Evolutionary conservation across 1,140 invertebrate genomes (phyloP).

Genomic region (Aplysia californica): DNA sequence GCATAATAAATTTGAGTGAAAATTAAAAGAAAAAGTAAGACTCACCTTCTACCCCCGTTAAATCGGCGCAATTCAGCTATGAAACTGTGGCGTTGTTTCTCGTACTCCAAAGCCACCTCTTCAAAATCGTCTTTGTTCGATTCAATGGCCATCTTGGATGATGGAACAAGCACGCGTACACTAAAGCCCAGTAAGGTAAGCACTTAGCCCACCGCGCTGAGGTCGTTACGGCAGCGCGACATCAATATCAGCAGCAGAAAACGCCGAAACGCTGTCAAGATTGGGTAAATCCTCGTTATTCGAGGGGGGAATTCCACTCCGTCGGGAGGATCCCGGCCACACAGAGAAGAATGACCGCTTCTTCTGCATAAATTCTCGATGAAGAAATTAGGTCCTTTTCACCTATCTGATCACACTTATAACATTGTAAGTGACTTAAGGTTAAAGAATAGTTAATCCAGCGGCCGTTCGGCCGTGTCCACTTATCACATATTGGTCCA

Average conservation of each 20-base stretch:
- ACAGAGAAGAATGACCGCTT: constrained; percentile 47
- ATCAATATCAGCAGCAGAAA: constrained; percentile 52
- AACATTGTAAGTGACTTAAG: not conserved
- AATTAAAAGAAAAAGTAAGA: no score
- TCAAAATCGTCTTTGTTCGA: constrained; percentile 74
- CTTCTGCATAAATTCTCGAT: constrained; percentile 34
- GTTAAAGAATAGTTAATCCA: not conserved
- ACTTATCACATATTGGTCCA: constrained; percentile 23
- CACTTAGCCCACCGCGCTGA: constrained; percentile 7
- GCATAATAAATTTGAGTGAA: no score
- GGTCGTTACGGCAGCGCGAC: constrained; percentile 44
- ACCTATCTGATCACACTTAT: not conserved
- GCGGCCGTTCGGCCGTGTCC: constrained; percentile 28
- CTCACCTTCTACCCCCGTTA: constrained; percentile 86
- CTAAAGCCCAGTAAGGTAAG: not conserved
- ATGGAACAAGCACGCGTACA: no score
- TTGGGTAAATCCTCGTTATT: constrained; percentile 59
- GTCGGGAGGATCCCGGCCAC: constrained; percentile 31
- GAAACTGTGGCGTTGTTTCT: constrained; percentile 80
- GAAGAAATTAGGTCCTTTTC: not conserved
- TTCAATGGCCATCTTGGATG: constrained; percentile 74
- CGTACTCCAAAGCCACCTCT: constrained; percentile 72
- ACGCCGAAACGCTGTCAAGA: constrained; percentile 54
- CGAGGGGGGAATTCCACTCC: constrained; percentile 55
- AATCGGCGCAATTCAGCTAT: constrained; percentile 84